These are phyloP conservation scores for Agrochola lota DNA, from an alignment of 2,888 invertebrate genomes.

Conservation along the genomic window DNA sequence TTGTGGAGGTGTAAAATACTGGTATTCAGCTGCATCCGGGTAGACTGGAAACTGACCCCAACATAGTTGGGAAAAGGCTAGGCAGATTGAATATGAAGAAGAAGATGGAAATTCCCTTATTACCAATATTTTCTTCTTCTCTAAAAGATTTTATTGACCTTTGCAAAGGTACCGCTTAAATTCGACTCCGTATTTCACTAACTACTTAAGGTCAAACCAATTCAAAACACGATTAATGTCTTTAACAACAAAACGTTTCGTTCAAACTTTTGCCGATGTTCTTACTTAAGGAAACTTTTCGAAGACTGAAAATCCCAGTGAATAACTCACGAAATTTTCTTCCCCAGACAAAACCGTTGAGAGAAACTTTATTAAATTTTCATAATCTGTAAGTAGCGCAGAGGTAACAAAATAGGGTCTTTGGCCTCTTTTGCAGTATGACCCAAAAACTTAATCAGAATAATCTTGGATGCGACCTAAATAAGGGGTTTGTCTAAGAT, in stretches of 20 bases:
- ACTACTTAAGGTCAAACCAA: neutral
- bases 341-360: neutral
- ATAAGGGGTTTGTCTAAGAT: neutral
- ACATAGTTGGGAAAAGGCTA: too few relatives aligned
- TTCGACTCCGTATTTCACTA: neutral
- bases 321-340: neutral
- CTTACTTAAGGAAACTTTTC: slow-evolving; percentile 5
- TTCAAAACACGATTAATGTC: neutral
- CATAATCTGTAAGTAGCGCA: slow-evolving; percentile 10
- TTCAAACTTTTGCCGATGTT: neutral
- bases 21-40: too few relatives aligned
- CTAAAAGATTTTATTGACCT: neutral
- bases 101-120: neutral
- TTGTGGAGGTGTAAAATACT: too few relatives aligned
- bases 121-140: neutral
- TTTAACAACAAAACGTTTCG: neutral
- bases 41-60: too few relatives aligned
- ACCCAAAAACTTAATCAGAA: slow-evolving; percentile 14
- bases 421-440: slow-evolving; percentile 3
- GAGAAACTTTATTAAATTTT: slow-evolving; percentile 37
- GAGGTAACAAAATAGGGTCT: slow-evolving; percentile 6
- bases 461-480: slow-evolving; percentile 1
- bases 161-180: neutral
- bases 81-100: neutral
- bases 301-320: neutral